phyloP scores from a whole-genome alignment of 2,888 invertebrate genomes.

The Orthosia gothica region DNA sequence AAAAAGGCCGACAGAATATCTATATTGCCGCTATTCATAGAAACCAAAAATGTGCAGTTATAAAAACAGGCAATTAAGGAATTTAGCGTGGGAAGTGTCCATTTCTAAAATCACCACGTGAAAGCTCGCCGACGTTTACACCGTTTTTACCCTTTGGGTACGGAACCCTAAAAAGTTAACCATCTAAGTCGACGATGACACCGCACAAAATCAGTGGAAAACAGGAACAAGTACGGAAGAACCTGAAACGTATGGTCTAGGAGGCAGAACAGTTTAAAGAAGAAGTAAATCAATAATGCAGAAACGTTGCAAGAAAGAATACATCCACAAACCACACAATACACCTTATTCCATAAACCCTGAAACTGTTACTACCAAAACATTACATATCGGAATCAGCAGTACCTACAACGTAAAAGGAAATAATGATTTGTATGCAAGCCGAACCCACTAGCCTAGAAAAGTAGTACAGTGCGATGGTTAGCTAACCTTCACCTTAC shows the following conservation, averaged over 20 bases:
- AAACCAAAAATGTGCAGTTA: no score
- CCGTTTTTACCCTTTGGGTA: no score
- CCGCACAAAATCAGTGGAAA: not conserved
- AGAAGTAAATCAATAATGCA: not conserved
- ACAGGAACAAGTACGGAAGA: not conserved
- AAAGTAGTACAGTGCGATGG: constrained; percentile 23
- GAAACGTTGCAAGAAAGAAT: not conserved
- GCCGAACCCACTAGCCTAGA: constrained; percentile 23
- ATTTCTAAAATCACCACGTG: no score
- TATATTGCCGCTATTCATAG: no score
- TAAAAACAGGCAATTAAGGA: no score
- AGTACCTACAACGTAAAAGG: constrained; percentile 23
- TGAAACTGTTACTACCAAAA: not conserved
- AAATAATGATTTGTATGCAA: constrained; percentile 43
- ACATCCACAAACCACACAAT: not conserved
- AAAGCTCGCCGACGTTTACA: no score
- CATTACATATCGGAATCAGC: constrained; percentile 29
- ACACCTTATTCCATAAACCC: not conserved
- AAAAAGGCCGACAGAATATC: no score
- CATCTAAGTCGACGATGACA: not conserved
- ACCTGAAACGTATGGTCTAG: not conserved
- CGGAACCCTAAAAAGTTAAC: no score
- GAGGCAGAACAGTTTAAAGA: not conserved
- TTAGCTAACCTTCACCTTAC: constrained; percentile 51
- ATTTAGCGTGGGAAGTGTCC: no score